These are phyloP conservation scores for Tursiops truncatus DNA, from an alignment of 2,113 vertebrate genomes.

Conservation along the genomic window DNA sequence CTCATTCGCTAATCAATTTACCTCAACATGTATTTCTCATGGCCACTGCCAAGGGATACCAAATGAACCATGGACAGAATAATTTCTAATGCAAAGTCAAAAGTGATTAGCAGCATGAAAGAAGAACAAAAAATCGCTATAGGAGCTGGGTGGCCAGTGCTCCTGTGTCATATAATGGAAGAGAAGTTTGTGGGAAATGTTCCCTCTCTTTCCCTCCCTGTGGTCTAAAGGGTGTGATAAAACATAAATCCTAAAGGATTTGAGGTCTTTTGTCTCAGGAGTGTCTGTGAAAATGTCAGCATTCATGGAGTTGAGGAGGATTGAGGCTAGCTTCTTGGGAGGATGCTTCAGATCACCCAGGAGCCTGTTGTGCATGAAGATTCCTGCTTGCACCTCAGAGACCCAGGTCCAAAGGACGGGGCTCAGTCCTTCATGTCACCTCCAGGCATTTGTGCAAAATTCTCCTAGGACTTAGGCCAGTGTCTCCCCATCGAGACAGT, in stretches of 20 bases:
- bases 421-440: background rate
- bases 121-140: background rate
- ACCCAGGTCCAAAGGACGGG: background rate
- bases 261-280: background rate
- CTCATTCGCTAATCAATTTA: background rate
- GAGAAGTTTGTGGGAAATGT: background rate
- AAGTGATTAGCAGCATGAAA: background rate
- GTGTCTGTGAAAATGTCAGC: background rate
- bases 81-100: constrained; percentile 16
- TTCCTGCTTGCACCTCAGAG: background rate
- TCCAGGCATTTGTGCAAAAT: background rate
- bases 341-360: background rate
- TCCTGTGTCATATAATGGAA: background rate
- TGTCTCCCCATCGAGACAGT: background rate
- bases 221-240: background rate
- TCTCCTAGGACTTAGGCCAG: background rate
- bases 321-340: background rate
- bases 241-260: background rate
- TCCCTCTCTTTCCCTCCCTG: background rate
- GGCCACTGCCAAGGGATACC: background rate
- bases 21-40: background rate
- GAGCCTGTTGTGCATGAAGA: background rate
- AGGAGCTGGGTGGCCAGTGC: background rate
- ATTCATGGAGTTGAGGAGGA: background rate
- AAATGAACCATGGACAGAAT: background rate